A percentile compares a stretch with the other conserved stretches of the same genome.
phyloP scores from a whole-genome alignment of 2,797 vertebrate genomes.

The Capromys pilorides region DNA sequence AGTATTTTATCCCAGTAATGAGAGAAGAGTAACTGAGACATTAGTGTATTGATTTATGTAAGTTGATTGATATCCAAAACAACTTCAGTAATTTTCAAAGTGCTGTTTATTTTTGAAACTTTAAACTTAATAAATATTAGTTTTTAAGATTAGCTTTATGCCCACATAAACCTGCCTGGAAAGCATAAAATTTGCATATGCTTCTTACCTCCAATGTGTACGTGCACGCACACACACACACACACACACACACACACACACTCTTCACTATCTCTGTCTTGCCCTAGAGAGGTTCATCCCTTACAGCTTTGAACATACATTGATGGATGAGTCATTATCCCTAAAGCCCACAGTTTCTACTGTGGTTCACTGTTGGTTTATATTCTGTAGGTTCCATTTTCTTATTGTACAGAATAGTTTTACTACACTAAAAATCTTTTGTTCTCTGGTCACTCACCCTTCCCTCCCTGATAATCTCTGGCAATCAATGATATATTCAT shows the following conservation, averaged over 20 bases:
- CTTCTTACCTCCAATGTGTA: neutral
- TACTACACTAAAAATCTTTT: neutral
- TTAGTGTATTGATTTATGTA: neutral
- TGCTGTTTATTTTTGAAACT: neutral
- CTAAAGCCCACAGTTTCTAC: neutral
- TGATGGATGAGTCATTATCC: neutral
- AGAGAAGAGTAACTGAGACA: no score
- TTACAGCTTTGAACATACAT: neutral
- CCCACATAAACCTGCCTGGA: neutral
- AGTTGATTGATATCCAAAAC: neutral
- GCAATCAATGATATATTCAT: neutral
- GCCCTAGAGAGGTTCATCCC: no score
- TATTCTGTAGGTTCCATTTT: neutral
- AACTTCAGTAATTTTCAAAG: neutral
- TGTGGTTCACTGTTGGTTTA: neutral
- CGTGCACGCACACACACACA: neutral
- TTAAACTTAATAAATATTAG: neutral
- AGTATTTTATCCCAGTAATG: no score
- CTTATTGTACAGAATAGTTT: neutral
- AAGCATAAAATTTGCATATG: neutral
- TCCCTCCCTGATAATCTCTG: neutral
- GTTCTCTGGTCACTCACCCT: neutral
- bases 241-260: neutral
- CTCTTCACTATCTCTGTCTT: neutral
- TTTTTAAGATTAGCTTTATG: neutral